Percentiles rank a stretch among this genome's conserved stretches.
phyloP scores from a whole-genome alignment of 2,113 vertebrate genomes.

The Macaca mulatta region DNA sequence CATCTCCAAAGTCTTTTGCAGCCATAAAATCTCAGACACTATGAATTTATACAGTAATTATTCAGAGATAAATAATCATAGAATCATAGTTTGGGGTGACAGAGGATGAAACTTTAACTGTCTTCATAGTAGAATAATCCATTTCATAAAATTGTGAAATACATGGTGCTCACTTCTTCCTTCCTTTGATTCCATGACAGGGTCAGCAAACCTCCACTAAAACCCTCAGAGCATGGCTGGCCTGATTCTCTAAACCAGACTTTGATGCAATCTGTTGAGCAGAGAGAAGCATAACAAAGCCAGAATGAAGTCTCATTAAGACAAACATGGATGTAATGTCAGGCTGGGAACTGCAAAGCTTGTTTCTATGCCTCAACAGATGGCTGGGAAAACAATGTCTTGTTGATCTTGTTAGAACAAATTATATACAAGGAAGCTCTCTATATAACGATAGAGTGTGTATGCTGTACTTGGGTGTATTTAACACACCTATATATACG shows the following conservation, averaged over 20 bases:
- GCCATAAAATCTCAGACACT: neutral
- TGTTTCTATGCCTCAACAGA: constrained; percentile 56
- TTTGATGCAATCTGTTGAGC: constrained; percentile 51
- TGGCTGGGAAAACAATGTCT: constrained; percentile 58
- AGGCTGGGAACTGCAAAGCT: constrained; percentile 6
- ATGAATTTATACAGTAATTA: neutral
- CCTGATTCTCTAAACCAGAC: neutral
- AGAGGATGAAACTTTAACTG: neutral
- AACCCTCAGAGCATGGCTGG: neutral
- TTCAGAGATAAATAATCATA: neutral
- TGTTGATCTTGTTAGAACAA: constrained; percentile 57
- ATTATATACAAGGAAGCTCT: constrained; percentile 1
- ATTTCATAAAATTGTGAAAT: neutral
- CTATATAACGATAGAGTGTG: neutral
- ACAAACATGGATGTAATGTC: constrained; percentile 48
- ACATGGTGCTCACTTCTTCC: neutral
- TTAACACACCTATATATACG: neutral
- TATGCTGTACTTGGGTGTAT: neutral
- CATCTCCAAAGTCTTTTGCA: neutral
- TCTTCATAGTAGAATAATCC: neutral
- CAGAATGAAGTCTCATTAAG: constrained; percentile 61
- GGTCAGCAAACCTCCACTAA: neutral
- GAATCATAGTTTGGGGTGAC: neutral
- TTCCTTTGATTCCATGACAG: neutral
- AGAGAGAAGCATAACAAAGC: constrained; percentile 1